A percentile compares a stretch with the other conserved stretches of the same genome.
Conservation (phyloP, 2,113 vertebrate genomes). For the Puffinus mauretanicus region DNA sequence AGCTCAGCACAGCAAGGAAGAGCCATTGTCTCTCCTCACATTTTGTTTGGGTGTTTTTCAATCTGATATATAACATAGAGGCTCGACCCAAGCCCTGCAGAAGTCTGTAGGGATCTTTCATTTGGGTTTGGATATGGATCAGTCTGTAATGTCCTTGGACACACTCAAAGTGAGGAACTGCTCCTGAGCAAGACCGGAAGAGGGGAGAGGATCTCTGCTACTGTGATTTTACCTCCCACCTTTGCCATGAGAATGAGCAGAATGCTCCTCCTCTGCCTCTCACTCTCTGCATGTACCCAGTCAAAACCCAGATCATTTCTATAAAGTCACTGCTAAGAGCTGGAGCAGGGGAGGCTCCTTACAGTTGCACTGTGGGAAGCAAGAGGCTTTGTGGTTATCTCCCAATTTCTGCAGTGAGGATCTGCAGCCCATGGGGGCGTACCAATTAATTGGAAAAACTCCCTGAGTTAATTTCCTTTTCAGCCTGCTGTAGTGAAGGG, state of each 20-base stretch:
- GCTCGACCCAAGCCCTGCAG: background rate
- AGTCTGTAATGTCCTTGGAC: background rate
- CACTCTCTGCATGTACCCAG: background rate
- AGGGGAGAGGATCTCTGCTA: background rate
- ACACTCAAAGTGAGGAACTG: background rate
- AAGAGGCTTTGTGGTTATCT: constrained; percentile 34
- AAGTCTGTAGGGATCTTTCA: background rate
- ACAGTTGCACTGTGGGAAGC: background rate
- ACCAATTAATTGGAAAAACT: constrained; percentile 72
- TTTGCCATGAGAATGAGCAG: background rate
- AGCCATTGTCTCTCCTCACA: background rate
- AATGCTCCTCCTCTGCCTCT: background rate
- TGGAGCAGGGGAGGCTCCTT: constrained; percentile 22
- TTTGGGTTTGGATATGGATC: background rate
- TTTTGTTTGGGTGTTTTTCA: background rate
- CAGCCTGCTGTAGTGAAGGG: constrained; percentile 52
- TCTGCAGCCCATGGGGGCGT: constrained; percentile 49
- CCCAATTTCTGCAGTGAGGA: constrained; percentile 54
- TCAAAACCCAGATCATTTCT: background rate
- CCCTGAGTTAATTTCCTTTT: constrained; percentile 71
- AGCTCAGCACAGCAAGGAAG: background rate
- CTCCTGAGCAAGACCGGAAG: background rate
- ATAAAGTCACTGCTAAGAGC: background rate
- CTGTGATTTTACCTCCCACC: background rate
- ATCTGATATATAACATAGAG: background rate